Conservation (phyloP, 2,888 invertebrate species). For the Azorinus chamasolen region DNA sequence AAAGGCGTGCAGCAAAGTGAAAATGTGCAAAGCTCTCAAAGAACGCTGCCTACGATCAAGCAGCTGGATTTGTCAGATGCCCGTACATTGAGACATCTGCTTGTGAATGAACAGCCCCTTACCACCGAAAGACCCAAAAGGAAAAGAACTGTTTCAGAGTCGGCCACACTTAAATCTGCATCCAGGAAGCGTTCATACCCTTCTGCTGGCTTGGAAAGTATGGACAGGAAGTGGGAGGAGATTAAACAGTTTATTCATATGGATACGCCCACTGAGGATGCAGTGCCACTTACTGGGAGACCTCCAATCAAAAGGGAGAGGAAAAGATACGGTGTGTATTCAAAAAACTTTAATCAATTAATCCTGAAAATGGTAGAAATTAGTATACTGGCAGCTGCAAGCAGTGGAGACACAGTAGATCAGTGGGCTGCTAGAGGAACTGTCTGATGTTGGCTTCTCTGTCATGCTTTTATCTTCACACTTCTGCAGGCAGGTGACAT, state of each 20-base stretch:
- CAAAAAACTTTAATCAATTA: too few relatives aligned
- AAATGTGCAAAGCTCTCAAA: too few relatives aligned
- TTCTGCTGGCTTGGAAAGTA: constrained; percentile 57
- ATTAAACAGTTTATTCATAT: constrained; percentile 76
- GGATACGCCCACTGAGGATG: constrained; percentile 22
- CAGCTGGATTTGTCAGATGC: constrained; percentile 46
- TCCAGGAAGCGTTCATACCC: constrained; percentile 42
- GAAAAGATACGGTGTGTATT: constrained; percentile 67
- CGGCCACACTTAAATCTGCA: constrained; percentile 6
- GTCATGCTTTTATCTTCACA: too few relatives aligned
- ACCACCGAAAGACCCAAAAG: constrained; percentile 21
- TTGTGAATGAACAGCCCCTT: constrained; percentile 16
- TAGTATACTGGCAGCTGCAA: too few relatives aligned
- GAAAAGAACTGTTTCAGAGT: constrained; percentile 47
- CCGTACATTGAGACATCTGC: constrained; percentile 42
- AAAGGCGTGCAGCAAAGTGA: too few relatives aligned
- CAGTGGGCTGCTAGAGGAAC: too few relatives aligned
- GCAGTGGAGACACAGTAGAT: too few relatives aligned
- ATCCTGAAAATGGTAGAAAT: too few relatives aligned
- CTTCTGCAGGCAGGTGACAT: too few relatives aligned
- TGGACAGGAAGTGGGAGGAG: constrained; percentile 82
- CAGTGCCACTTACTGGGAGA: background rate
- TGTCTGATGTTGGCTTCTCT: too few relatives aligned
- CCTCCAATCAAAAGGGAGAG: constrained; percentile 53
- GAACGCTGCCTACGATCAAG: too few relatives aligned